Evolutionary conservation across 2,113 vertebrate species (phyloP).

Genomic region (Syngnathus scovelli): DNA sequence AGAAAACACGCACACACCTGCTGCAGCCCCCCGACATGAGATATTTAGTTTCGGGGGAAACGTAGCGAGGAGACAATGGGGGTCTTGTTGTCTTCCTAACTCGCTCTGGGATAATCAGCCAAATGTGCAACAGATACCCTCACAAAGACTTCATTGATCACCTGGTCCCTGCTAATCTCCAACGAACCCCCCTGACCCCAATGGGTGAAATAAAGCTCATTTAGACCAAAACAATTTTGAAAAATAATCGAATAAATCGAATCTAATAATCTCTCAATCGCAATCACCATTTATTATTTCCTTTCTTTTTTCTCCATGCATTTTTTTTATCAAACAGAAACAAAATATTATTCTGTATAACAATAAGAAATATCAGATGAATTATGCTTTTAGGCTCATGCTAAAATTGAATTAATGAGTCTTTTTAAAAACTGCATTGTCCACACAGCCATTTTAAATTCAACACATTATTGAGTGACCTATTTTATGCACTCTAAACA

Average conservation of each 20-base stretch:
- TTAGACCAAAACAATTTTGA: not conserved
- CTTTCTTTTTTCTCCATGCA: too few relatives aligned
- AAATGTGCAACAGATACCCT: constrained; percentile 15
- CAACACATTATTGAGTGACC: not conserved
- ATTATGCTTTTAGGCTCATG: too few relatives aligned
- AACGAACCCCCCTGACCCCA: not conserved
- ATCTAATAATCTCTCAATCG: too few relatives aligned
- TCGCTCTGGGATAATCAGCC: constrained; percentile 52
- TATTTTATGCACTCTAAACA: not conserved
- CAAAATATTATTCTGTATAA: too few relatives aligned
- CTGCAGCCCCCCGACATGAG: constrained; percentile 13
- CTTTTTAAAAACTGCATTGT: too few relatives aligned
- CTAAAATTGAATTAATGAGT: too few relatives aligned
- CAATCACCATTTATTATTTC: too few relatives aligned
- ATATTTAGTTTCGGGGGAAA: constrained; percentile 49
- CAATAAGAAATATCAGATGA: too few relatives aligned
- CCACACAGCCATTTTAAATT: too few relatives aligned
- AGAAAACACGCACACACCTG: constrained; percentile 7
- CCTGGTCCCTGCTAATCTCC: constrained; percentile 5
- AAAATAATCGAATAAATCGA: too few relatives aligned
- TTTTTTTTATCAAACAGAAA: too few relatives aligned
- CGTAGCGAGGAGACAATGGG: constrained; percentile 50
- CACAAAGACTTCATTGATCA: constrained; percentile 55
- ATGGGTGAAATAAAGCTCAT: not conserved
- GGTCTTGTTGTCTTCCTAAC: constrained; percentile 56